Percentiles rank a stretch among this genome's conserved stretches.
These are phyloP conservation scores for Gymnobelideus leadbeateri DNA, from an alignment of 2,113 vertebrate genomes.

Conservation along the genomic window DNA sequence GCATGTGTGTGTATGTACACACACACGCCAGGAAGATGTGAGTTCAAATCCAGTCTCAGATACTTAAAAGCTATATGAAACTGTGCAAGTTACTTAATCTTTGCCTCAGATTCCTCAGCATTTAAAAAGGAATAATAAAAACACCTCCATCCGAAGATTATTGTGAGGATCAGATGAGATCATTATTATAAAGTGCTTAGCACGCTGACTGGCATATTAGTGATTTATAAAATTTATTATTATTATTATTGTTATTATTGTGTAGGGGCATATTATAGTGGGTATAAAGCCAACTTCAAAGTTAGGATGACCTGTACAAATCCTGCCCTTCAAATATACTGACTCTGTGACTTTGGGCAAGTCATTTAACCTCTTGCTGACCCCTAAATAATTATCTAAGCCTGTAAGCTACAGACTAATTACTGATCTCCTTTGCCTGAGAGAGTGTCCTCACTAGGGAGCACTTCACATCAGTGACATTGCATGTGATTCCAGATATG, in stretches of 20 bases:
- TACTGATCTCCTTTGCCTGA: not conserved
- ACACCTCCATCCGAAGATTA: not conserved
- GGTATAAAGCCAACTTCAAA: not conserved
- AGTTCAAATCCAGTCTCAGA: not conserved
- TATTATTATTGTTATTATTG: not conserved
- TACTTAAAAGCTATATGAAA: not conserved
- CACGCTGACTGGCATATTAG: not conserved
- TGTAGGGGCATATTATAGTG: not conserved
- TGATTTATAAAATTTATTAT: not conserved
- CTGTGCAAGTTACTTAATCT: not conserved
- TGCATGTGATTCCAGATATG: not conserved
- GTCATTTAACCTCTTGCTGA: too few relatives aligned
- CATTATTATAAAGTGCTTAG: not conserved
- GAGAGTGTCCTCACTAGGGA: not conserved
- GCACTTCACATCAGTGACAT: not conserved
- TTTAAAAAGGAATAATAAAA: not conserved
- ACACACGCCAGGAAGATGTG: not conserved
- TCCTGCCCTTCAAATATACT: not conserved
- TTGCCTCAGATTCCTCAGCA: not conserved
- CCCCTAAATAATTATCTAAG: too few relatives aligned
- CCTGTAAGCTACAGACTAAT: too few relatives aligned
- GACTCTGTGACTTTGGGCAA: not conserved
- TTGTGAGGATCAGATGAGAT: not conserved
- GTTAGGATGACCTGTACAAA: not conserved
- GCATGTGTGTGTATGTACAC: too few relatives aligned